Conservation (phyloP, 2,888 invertebrate species). For the Microctonus aethiopoides region DNA sequence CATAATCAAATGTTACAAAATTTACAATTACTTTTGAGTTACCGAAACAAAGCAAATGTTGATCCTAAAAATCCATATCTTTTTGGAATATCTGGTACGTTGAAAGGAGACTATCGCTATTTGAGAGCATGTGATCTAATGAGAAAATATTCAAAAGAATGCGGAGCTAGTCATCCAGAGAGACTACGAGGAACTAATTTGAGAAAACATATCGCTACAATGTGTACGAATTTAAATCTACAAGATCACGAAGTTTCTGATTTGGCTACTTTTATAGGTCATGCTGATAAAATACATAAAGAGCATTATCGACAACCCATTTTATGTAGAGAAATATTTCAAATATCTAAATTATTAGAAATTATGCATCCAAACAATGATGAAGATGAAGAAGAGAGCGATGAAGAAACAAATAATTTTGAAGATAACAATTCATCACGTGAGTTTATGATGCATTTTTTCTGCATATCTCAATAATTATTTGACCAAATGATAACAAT, state of each 20-base stretch:
- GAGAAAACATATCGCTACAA: constrained; percentile 37
- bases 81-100: constrained; percentile 26
- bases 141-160: constrained; percentile 22
- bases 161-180: constrained; percentile 30
- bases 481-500: too few relatives aligned
- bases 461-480: too few relatives aligned
- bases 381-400: too few relatives aligned
- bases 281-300: constrained; percentile 27
- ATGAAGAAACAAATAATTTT: too few relatives aligned
- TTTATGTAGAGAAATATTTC: background rate
- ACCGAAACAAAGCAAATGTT: constrained; percentile 20
- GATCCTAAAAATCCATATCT: constrained; percentile 35
- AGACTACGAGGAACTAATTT: constrained; percentile 31
- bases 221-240: constrained; percentile 32
- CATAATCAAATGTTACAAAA: constrained; percentile 21
- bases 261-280: constrained; percentile 39
- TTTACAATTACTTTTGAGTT: constrained; percentile 29
- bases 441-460: too few relatives aligned
- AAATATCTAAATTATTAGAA: background rate
- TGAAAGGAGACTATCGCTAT: background rate
- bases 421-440: too few relatives aligned
- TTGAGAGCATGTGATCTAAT: constrained; percentile 18
- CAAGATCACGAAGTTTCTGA: constrained; percentile 27
- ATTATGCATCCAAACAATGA: too few relatives aligned
- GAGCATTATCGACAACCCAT: constrained; percentile 37